Conservation (phyloP, 2,113 vertebrate genomes). For the Lathamus discolor region DNA sequence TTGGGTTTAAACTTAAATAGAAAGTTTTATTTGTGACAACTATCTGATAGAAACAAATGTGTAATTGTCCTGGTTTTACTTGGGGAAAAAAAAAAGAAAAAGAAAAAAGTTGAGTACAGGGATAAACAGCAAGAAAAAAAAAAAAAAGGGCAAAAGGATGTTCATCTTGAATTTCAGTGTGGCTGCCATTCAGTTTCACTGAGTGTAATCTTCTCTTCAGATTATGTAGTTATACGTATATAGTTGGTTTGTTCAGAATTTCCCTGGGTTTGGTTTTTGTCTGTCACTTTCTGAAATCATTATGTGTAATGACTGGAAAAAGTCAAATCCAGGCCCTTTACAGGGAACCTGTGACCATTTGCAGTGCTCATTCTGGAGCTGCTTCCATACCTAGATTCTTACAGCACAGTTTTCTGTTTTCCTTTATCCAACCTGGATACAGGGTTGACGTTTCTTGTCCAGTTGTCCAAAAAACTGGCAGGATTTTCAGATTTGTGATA, state of each 20-base stretch:
- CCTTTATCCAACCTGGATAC: rapidly evolving
- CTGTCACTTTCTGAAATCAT: not conserved
- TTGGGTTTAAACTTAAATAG: not conserved
- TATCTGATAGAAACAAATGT: not conserved
- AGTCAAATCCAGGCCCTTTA: not conserved
- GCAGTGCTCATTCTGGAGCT: not conserved
- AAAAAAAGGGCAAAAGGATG: not conserved
- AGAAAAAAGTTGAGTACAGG: not conserved
- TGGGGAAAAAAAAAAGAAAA: not conserved
- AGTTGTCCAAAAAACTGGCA: not conserved
- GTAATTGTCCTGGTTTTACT: not conserved
- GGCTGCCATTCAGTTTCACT: not conserved
- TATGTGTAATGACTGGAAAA: not conserved
- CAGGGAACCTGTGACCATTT: not conserved
- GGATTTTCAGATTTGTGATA: not conserved
- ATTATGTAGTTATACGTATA: not conserved
- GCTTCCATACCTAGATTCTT: not conserved
- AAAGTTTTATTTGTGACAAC: not conserved
- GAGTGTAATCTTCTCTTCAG: not conserved
- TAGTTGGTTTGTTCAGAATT: not conserved
- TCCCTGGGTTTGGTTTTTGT: not conserved
- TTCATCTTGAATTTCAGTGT: not conserved
- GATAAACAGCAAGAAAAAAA: not conserved
- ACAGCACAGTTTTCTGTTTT: not conserved
- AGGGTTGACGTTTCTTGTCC: not conserved